Evolutionary conservation across 2,797 vertebrate genomes (phyloP).

Genomic region (Tiaroga cobitis): DNA sequence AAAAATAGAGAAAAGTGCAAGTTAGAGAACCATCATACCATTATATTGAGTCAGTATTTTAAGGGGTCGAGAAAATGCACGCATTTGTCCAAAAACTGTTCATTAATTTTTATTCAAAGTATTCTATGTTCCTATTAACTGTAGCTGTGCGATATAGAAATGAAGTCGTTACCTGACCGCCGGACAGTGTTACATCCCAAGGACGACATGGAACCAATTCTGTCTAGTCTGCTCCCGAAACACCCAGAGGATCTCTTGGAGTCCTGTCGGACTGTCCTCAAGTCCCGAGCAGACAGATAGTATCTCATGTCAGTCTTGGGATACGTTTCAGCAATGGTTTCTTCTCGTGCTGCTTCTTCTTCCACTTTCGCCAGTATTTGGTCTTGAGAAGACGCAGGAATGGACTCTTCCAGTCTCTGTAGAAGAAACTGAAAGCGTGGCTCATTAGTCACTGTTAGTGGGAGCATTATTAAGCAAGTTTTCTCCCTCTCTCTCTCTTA

Average conservation of each 20-base stretch:
- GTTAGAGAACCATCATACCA: not conserved
- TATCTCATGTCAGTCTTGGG: slow-evolving; percentile 56
- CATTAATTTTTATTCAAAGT: not conserved
- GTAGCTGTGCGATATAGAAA: too few species aligned
- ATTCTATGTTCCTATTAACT: not conserved
- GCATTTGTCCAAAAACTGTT: not conserved
- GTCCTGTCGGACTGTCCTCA: slow-evolving; percentile 73
- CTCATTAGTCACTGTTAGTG: not conserved
- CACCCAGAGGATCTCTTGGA: slow-evolving; percentile 77
- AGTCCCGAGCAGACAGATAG: slow-evolving; percentile 69
- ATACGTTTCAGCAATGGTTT: slow-evolving; percentile 36
- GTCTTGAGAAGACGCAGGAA: slow-evolving; percentile 54
- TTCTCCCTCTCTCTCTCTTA: not conserved
- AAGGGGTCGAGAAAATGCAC: not conserved
- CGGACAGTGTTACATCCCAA: slow-evolving; percentile 80
- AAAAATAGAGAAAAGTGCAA: slow-evolving; percentile 30
- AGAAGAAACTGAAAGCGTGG: slow-evolving; percentile 71
- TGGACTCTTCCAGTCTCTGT: slow-evolving; percentile 68
- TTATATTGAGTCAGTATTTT: not conserved
- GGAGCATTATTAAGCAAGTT: not conserved
- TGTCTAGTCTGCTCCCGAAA: slow-evolving; percentile 86
- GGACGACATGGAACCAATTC: slow-evolving; percentile 85
- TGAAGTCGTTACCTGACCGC: slow-evolving; percentile 67
- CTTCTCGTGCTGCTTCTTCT: slow-evolving; percentile 45
- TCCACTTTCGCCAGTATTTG: not conserved